Conservation (phyloP, 2,113 vertebrate genomes). For the Chrysemys picta region DNA sequence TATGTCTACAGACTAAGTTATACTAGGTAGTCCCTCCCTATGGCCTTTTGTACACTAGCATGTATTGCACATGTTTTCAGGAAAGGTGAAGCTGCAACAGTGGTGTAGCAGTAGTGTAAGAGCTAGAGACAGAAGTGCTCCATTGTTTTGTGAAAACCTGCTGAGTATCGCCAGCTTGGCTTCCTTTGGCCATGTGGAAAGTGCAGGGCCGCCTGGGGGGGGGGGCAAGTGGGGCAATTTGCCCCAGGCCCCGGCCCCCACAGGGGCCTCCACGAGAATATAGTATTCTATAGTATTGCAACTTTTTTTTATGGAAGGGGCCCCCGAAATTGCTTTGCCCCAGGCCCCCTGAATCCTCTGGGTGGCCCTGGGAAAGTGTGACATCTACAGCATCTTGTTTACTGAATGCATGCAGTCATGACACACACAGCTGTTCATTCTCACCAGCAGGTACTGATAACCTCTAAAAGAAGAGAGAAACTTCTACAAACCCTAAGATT, state of each 20-base stretch:
- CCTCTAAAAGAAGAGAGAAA: not conserved
- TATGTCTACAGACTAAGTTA: slow-evolving; percentile 26
- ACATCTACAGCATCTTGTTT: slow-evolving; percentile 20
- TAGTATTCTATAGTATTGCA: too few species aligned
- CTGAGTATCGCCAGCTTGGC: slow-evolving; percentile 34
- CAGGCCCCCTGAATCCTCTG: too few species aligned
- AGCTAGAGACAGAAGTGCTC: not conserved
- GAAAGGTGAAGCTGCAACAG: slow-evolving; percentile 30
- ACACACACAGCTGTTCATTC: not conserved
- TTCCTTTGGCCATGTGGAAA: slow-evolving; percentile 7
- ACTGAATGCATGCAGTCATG: not conserved
- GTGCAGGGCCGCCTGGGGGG: not conserved
- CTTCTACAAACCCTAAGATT: not conserved
- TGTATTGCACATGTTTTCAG: slow-evolving; percentile 53
- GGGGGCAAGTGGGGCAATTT: too few species aligned
- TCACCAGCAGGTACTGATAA: not conserved
- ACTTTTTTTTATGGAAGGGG: too few species aligned
- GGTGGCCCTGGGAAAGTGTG: not conserved
- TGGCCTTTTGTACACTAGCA: slow-evolving; percentile 43
- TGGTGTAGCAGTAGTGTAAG: not conserved
- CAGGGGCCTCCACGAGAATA: too few species aligned
- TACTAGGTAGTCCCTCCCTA: not conserved
- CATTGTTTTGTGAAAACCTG: not conserved
- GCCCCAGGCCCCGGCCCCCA: too few species aligned
- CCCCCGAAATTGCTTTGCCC: too few species aligned